Percentiles rank a stretch among this genome's conserved stretches.
Evolutionary conservation across 1,140 invertebrate species (phyloP).

Genomic region (Scaptomyza pallida): DNA sequence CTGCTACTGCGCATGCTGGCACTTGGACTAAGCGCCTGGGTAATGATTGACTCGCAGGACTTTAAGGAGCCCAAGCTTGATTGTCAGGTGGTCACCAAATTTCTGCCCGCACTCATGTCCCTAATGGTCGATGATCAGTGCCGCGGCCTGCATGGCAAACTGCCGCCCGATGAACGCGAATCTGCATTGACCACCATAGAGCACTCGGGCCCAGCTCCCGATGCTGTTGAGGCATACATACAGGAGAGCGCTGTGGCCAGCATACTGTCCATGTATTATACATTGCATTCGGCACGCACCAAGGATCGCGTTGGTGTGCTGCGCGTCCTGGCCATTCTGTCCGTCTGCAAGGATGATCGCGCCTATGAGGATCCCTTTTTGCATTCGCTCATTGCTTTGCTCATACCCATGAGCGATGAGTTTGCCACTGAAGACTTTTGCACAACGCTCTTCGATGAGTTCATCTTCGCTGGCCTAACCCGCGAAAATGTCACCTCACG

Average conservation of each 20-base stretch:
- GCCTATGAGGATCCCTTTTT: constrained; percentile 98
- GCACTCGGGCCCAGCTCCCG: constrained; percentile 95
- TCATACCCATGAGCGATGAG: constrained; percentile 96
- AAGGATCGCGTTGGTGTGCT: constrained; percentile 94
- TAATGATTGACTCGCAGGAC: constrained; percentile 97
- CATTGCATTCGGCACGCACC: constrained; percentile 91
- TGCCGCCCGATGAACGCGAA: constrained; percentile 96
- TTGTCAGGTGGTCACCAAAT: constrained; percentile 96
- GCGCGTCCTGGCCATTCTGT: constrained; percentile 93
- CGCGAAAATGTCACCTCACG: constrained; percentile 95
- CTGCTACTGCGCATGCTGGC: constrained; percentile 96
- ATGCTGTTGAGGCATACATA: constrained; percentile 95
- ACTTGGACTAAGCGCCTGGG: constrained; percentile 96
- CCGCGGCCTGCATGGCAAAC: constrained; percentile 91
- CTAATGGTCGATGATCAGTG: constrained; percentile 99
- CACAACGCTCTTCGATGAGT: constrained; percentile 97
- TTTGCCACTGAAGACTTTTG: constrained; percentile 97
- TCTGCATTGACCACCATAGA: constrained; percentile 96
- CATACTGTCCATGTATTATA: constrained; percentile 97
- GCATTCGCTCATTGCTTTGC: constrained; percentile 93
- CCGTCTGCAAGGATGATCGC: constrained; percentile 95
- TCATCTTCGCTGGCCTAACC: constrained; percentile 94
- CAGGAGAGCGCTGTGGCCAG: constrained; percentile 95
- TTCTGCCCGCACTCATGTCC: constrained; percentile 96
- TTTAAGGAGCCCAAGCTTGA: constrained; percentile 98